Evolutionary conservation across 2,888 invertebrate genomes (phyloP), one percentile per base, ranked within the genome.

Genomic region (Hirtodrosophila confusa): DNA sequence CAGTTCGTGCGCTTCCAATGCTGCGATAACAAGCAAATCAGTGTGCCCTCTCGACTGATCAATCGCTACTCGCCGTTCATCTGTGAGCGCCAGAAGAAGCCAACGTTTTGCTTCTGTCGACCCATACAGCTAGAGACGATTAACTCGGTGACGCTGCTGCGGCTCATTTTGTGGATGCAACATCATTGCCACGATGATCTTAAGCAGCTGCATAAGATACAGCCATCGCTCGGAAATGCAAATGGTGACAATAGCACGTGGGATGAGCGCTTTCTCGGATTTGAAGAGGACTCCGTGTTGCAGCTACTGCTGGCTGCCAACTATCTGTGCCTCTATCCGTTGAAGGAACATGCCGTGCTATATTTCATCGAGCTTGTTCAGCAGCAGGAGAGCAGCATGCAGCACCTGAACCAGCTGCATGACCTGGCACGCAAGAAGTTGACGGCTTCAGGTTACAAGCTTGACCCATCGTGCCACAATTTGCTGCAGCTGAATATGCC

Each of bases 161-260:
- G 61, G 0, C 11, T 82, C 3, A n/a, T 78, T 0, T 5, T 33
- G 0, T 80, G 85, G 78, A 72, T 80, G 76, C 49, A 75, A 0
- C 62, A 58, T 6, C 72, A 80, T 47, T 39, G 35, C 5, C 6
- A 64, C 6, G 63, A 75, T 1, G 45, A 70, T 40, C 4, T 63
- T 0, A 33, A 23, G 0, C 44, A 45, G 24, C 12, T 76, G 45
- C 41, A 50, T 0, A 23, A 35, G 5, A 4, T 17, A 4, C 0
- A 17, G 5, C 78, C 66, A 1, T 29, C 39, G 4, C 3, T 54
- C 1, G 23, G 9, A 1, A 29, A 49, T 43, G 53, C 51, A 7
- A n/a, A 10, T 6, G 44, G 17, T 2, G 4, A 4, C 5, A 10
- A 12, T 0, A n/a, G 36, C 31, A 60, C 41, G 0, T 80, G 84